These are phyloP conservation scores for Ageneiosus marmoratus DNA, from an alignment of 2,113 vertebrate genomes.

Conservation along the genomic window DNA sequence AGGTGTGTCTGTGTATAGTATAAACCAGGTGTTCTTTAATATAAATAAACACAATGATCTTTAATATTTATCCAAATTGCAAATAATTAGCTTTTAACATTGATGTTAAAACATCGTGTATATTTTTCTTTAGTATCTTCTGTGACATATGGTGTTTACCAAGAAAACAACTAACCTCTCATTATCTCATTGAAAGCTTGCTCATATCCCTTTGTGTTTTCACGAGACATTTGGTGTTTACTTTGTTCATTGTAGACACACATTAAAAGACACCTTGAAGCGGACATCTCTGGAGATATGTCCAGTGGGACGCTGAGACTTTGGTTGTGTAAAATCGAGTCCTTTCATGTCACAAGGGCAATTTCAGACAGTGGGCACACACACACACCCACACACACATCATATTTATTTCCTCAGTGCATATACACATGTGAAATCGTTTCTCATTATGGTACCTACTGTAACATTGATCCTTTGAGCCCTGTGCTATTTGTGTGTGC, in stretches of 20 bases:
- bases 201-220: constrained; percentile 46
- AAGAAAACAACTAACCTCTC: constrained; percentile 40
- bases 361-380: constrained; percentile 20
- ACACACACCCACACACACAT: neutral
- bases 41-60: neutral
- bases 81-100: constrained; percentile 2
- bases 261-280: constrained; percentile 54
- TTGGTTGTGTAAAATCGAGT: constrained; percentile 44
- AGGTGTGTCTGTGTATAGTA: neutral
- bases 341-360: constrained; percentile 37
- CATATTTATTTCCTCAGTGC: constrained; percentile 18
- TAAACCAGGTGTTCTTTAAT: neutral
- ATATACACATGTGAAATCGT: constrained; percentile 40
- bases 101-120: constrained; percentile 6
- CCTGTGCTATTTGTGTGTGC: constrained; percentile 17
- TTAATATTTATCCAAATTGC: constrained; percentile 15
- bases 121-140: constrained; percentile 25
- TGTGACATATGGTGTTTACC: constrained; percentile 50
- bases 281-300: constrained; percentile 46
- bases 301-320: constrained; percentile 40
- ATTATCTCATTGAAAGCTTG: constrained; percentile 44
- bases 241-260: constrained; percentile 47
- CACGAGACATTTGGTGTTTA: constrained; percentile 55
- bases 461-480: constrained; percentile 43
- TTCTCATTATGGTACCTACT: constrained; percentile 42